Conservation (phyloP, 2,888 invertebrate genomes). For the Calliopum simillimum region DNA sequence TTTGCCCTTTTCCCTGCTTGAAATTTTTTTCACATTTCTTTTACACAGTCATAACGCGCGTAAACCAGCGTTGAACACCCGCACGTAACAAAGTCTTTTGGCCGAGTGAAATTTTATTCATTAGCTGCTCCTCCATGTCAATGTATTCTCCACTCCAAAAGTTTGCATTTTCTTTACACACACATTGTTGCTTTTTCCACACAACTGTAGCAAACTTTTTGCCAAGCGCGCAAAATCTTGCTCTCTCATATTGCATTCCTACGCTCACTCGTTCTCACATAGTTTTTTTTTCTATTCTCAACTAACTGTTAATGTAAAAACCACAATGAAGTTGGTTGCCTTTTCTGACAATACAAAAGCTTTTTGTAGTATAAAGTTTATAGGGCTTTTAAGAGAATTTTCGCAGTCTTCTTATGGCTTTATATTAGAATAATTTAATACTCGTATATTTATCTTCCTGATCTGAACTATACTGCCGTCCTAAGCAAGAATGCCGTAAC, state of each 20-base stretch:
- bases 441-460: too few species aligned
- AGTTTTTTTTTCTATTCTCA: neutral
- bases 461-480: too few species aligned
- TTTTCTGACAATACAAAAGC: neutral
- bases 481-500: too few species aligned
- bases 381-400: too few species aligned
- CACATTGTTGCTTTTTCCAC: conserved; percentile 30
- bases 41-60: conserved; percentile 51
- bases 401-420: too few species aligned
- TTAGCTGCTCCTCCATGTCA: conserved; percentile 50
- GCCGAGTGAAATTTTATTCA: conserved; percentile 59
- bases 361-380: neutral
- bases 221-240: conserved; percentile 27
- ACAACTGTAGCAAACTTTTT: conserved; percentile 29
- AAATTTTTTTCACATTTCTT: conserved; percentile 18
- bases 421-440: too few species aligned
- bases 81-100: conserved; percentile 63
- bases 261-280: neutral
- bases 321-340: neutral
- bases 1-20: neutral
- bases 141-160: conserved; percentile 32
- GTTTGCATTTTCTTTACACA: conserved; percentile 30
- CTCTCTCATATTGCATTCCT: neutral
- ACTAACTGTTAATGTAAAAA: neutral
- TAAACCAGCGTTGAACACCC: conserved; percentile 57